Evolutionary conservation across 2,888 invertebrate genomes (phyloP), one percentile per base, ranked within the genome.

Genomic region (Stomorhina lunata): DNA sequence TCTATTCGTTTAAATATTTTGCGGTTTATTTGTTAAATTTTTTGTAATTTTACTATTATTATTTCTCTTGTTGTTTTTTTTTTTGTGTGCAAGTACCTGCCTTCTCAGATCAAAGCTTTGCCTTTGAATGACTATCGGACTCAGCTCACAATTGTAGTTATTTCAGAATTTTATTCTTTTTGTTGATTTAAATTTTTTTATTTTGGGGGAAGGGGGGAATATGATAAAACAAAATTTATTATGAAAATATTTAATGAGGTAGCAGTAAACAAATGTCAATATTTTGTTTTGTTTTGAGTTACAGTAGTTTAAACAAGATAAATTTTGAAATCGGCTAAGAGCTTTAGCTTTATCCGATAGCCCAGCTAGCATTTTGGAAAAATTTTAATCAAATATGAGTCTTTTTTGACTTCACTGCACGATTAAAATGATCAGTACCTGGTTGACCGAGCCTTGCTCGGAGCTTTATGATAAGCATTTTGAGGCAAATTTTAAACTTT

Each of bases 91-190:
- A 15, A 68, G 53, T 5, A 68, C 29, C 50, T 17, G 61, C 61
- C 29, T 43, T 73, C 15, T 50, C n/a, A 17, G 61, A 48, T 20
- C 61, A 48, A 71, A 15, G 40, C 15, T 40, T 53, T 53, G 53
- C 20, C 20, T 22, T 3, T 29, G 22, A 63, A 65, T 53, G 40
- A 53, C 20, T 25, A 43, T 22, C 53, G 27, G 10, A 40, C 15
- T 32, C 20, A 32, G 7, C 32, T 20, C 6, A 34, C 29, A 37
- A 34, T 25, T 66, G 17, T 45, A 57, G 57, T 34, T 57, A 57
- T 66, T 76, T 15, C 15, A 48, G 29, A 75, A 57, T 34, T 55
- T 9, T 63, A 40, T 50, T 61, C 34, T 43, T 45, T 72, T 37
- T 59, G 15, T 53, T 29, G 53, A 37, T 59, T 59, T 22, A n/a